Evolutionary conservation across 2,113 vertebrate species (phyloP).

Genomic region (Perognathus longimembris): DNA sequence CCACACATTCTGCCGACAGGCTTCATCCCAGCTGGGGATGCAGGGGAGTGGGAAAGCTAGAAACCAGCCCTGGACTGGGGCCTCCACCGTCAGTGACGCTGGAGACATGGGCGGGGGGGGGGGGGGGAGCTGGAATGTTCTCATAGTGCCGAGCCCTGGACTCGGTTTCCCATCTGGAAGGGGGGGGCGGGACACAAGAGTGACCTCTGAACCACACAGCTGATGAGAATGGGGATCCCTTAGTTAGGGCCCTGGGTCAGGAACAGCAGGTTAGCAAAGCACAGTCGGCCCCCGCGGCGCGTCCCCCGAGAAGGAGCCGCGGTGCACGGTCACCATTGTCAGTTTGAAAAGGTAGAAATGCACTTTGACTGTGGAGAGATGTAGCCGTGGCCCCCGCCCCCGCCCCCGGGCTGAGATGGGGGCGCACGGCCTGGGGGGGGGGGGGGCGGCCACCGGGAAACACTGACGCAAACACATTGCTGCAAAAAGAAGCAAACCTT

Average conservation of each 20-base stretch:
- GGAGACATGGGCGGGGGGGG: not conserved
- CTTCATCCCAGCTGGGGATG: not conserved
- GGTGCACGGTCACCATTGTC: no score
- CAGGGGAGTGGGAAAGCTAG: not conserved
- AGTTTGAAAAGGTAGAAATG: not conserved
- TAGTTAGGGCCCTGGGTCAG: not conserved
- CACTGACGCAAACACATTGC: not conserved
- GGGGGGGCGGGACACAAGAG: not conserved
- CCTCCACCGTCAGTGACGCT: accelerated
- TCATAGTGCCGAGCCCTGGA: not conserved
- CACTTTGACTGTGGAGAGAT: not conserved
- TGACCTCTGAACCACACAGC: not conserved
- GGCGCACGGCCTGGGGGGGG: no score
- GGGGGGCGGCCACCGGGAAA: no score
- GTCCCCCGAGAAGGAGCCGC: not conserved
- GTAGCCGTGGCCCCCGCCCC: not conserved
- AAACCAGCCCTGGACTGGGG: not conserved
- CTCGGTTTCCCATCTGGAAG: not conserved
- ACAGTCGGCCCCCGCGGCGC: not conserved
- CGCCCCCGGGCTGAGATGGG: not conserved
- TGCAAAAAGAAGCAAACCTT: not conserved
- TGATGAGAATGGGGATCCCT: not conserved
- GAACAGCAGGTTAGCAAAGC: not conserved
- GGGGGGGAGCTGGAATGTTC: not conserved
- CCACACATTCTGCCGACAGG: not conserved